Conservation (phyloP, 2,888 invertebrate genomes). For the Resseliella maxima region DNA sequence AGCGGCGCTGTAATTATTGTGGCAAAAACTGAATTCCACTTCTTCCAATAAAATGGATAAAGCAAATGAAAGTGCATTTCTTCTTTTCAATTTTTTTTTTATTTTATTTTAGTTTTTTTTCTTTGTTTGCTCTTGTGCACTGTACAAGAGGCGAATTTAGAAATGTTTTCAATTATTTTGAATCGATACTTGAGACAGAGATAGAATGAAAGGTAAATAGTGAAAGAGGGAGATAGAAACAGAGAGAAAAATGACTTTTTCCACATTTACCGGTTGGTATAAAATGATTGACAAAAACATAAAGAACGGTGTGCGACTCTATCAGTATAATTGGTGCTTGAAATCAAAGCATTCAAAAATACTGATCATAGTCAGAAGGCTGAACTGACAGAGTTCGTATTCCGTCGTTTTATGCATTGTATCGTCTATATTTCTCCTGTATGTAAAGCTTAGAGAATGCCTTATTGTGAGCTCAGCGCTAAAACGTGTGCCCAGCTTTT, state of each 20-base stretch:
- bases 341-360: neutral
- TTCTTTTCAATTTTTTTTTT: no score
- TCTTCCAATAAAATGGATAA: neutral
- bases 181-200: neutral
- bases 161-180: neutral
- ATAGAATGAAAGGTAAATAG: no score
- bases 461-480: no score
- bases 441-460: no score
- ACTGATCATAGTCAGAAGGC: no score
- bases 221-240: no score
- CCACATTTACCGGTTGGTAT: neutral
- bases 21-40: neutral
- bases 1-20: neutral
- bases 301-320: neutral
- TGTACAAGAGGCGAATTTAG: neutral
- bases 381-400: no score
- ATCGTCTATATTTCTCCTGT: no score
- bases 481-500: no score
- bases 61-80: neutral
- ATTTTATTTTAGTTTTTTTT: no score
- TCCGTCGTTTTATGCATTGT: no score
- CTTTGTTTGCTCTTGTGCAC: neutral
- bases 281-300: neutral
- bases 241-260: neutral
- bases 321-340: neutral